A percentile compares a stretch with the other conserved stretches of the same genome.
These are phyloP conservation scores for Indicator maculatus DNA, from an alignment of 2,113 vertebrate genomes.

Conservation along the genomic window DNA sequence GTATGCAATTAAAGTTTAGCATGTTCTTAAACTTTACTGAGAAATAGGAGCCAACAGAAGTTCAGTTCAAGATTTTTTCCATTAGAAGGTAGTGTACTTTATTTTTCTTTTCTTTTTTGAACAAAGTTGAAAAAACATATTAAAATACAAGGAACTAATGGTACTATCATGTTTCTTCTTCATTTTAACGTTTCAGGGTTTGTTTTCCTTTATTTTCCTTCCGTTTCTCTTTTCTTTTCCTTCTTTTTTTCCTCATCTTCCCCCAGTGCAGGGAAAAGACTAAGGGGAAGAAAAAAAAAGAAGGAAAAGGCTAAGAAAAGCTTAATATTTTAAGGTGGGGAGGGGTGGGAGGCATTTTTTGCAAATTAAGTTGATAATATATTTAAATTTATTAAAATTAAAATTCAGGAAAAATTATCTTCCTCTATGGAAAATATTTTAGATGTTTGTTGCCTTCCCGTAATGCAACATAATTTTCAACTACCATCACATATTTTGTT, in stretches of 20 bases:
- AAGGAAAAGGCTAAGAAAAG: rapidly evolving
- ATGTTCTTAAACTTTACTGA: not conserved
- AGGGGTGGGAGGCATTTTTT: not conserved
- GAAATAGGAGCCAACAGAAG: not conserved
- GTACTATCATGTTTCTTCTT: not conserved
- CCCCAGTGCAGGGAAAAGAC: rapidly evolving
- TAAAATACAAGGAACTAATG: not conserved
- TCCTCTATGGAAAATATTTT: not conserved
- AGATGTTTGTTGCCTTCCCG: rapidly evolving
- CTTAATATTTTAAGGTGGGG: not conserved
- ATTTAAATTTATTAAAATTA: not conserved
- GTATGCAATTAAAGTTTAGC: not conserved
- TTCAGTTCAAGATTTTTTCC: not conserved
- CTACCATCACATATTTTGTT: not conserved
- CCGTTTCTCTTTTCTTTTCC: rapidly evolving
- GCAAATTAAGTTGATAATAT: not conserved
- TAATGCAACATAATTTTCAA: not conserved
- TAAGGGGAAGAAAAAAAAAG: not conserved
- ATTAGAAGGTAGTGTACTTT: not conserved
- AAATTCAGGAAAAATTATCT: rapidly evolving
- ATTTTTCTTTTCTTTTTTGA: not conserved
- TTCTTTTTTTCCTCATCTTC: rapidly evolving
- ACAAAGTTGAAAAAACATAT: not conserved
- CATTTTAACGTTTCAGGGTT: not conserved
- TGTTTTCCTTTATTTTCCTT: not conserved